Evolutionary conservation across 2,888 invertebrate genomes (phyloP).

Genomic region (Pogonocherus hispidulus): DNA sequence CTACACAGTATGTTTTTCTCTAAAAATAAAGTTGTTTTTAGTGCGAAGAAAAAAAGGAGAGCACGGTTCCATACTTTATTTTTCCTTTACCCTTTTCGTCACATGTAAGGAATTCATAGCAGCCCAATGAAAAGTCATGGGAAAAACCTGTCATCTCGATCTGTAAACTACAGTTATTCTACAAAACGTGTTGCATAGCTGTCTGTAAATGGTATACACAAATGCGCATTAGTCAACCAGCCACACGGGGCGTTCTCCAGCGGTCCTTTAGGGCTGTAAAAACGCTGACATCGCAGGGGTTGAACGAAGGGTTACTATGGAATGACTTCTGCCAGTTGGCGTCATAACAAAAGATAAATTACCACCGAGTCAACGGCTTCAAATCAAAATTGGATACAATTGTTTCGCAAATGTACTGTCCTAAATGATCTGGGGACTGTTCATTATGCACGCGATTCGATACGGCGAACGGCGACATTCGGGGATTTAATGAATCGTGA

Average conservation of each 20-base stretch:
- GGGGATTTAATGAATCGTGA: slow-evolving; percentile 47
- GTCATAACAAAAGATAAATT: slow-evolving; percentile 64
- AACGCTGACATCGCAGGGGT: slow-evolving; percentile 46
- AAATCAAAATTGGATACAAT: slow-evolving; percentile 40
- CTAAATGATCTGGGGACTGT: slow-evolving; percentile 50
- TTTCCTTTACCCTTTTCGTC: too few species aligned
- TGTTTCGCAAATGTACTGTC: slow-evolving; percentile 32
- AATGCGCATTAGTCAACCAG: slow-evolving; percentile 40
- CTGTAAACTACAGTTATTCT: too few species aligned
- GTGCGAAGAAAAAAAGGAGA: too few species aligned
- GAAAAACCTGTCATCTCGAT: not conserved
- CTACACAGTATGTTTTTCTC: too few species aligned
- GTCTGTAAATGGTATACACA: not conserved
- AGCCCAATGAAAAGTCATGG: not conserved
- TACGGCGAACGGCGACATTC: slow-evolving; percentile 38
- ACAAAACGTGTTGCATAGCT: slow-evolving; percentile 16
- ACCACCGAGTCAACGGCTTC: slow-evolving; percentile 56
- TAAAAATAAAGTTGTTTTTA: too few species aligned
- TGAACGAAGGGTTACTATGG: slow-evolving; percentile 53
- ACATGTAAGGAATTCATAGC: too few species aligned
- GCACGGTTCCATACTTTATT: too few species aligned
- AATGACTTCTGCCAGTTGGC: slow-evolving; percentile 61
- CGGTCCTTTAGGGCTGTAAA: slow-evolving; percentile 38
- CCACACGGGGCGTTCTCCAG: slow-evolving; percentile 26
- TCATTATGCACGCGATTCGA: slow-evolving; percentile 43